Base-by-base conservation (phyloP, 2,888 invertebrate species). In the Shargacucullia verbasci region DNA sequence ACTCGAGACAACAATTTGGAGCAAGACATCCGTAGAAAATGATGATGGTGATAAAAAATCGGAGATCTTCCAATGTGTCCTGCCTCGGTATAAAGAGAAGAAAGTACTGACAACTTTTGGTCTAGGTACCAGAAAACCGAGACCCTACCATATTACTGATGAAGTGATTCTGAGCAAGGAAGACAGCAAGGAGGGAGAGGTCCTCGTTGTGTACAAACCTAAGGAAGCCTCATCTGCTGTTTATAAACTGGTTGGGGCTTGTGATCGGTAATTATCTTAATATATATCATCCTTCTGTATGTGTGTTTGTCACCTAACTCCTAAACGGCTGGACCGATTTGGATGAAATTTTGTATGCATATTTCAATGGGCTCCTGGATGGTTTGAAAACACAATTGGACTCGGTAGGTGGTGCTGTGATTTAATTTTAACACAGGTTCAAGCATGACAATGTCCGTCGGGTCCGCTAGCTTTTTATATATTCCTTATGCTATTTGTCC, bases 81-180 rank as follows among this genome's bases (percentile, higher is more conserved):
- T 93, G 0, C 93, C 93, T 0, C 85, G 84, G 27, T 93, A 86
- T 50, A 80, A 85, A n/a, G 91, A 92, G 70, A 90, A 85, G 46
- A 88, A 82, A 44, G 49, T 83, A 0, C 46, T 90, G 2, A 74
- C 78, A 0, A 75, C 66, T 0, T 86, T 73, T 27, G 68, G 48
- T 6, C 49, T 84, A 4, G 44, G 59, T 1, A 13, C 44, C 0
- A 76, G 72, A 13, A 80, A 73, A 34, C 50, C 60, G 0, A 81
- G 59, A 13, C 49, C 66, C 0, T 70, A 74, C 35, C 55, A 66
- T 34, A 37, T 75, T 10, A 52, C 63, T 0, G 78, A 82, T 29
- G 90, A 90, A 50, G 87, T 85, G 1, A 55, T 81, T 41, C 44
- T 79, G 50, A 69, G 69, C 47, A 80, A 86, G 10, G 93, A 93